Conservation (phyloP, 2,888 invertebrate species). For the Cacoxenus indagator region DNA sequence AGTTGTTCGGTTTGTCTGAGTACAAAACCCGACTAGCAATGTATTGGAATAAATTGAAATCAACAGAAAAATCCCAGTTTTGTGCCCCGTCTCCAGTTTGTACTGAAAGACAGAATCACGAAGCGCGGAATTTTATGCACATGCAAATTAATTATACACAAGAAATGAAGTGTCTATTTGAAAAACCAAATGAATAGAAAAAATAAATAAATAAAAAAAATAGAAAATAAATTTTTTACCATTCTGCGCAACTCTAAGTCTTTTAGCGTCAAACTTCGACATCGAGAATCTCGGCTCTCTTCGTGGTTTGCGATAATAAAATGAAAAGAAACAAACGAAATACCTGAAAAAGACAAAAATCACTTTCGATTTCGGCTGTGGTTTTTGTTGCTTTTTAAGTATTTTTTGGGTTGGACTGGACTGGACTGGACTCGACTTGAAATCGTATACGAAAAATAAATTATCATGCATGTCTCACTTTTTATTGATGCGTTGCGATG, state of each 20-base stretch:
- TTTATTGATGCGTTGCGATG: neutral
- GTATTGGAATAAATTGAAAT: neutral
- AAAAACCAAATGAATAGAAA: neutral
- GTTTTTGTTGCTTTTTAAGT: neutral
- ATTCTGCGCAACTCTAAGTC: neutral
- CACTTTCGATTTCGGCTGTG: constrained; percentile 15
- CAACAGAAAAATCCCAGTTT: neutral
- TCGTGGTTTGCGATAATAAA: neutral
- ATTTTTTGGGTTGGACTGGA: no score
- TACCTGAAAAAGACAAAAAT: neutral
- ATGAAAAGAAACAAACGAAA: neutral
- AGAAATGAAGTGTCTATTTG: neutral
- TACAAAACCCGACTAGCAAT: neutral
- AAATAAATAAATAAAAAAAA: neutral
- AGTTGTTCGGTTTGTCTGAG: neutral
- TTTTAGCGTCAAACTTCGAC: neutral
- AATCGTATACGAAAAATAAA: neutral
- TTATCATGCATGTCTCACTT: constrained; percentile 2
- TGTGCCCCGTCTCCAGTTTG: neutral
- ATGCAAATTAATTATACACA: neutral
- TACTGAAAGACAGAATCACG: no score
- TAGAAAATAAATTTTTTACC: neutral
- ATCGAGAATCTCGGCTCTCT: neutral
- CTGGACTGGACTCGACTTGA: neutral
- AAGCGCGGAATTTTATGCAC: neutral